phyloP scores from a whole-genome alignment of 2,113 vertebrate species.

The Cyprinus carpio region DNA sequence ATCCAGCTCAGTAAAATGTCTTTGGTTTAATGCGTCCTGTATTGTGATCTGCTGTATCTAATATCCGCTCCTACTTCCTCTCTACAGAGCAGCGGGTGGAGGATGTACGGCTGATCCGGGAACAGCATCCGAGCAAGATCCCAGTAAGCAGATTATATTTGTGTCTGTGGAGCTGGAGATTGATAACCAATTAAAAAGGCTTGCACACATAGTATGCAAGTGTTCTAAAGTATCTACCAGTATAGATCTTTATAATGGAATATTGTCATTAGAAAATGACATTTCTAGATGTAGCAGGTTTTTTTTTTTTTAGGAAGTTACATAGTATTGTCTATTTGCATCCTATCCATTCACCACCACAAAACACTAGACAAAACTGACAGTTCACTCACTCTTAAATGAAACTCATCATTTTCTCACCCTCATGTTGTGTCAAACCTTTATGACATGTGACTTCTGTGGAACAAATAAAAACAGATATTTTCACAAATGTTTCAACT shows the following conservation, averaged over 20 bases:
- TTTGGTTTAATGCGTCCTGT: background rate
- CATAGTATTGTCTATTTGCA: background rate
- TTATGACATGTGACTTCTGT: background rate
- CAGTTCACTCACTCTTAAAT: background rate
- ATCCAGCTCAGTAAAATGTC: background rate
- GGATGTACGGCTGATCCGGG: constrained; percentile 92
- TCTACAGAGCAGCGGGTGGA: constrained; percentile 92
- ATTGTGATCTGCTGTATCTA: background rate
- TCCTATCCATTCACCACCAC: background rate
- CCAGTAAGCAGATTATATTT: constrained; percentile 80
- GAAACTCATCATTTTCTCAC: background rate
- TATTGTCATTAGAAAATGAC: background rate
- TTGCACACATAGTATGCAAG: background rate
- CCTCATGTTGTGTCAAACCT: background rate
- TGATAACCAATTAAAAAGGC: background rate
- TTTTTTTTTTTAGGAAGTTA: background rate
- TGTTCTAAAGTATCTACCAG: background rate
- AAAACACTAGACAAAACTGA: background rate
- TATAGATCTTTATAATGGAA: background rate
- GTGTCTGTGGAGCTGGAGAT: background rate
- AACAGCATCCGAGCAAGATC: constrained; percentile 97
- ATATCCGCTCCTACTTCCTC: constrained; percentile 14
- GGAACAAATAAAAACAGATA: background rate
- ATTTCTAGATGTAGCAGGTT: background rate
- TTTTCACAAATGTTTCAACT: no score